Evolutionary conservation across 2,113 vertebrate genomes (phyloP), one percentile per base, ranked within the genome.

Genomic region (Lagopus leucura): DNA sequence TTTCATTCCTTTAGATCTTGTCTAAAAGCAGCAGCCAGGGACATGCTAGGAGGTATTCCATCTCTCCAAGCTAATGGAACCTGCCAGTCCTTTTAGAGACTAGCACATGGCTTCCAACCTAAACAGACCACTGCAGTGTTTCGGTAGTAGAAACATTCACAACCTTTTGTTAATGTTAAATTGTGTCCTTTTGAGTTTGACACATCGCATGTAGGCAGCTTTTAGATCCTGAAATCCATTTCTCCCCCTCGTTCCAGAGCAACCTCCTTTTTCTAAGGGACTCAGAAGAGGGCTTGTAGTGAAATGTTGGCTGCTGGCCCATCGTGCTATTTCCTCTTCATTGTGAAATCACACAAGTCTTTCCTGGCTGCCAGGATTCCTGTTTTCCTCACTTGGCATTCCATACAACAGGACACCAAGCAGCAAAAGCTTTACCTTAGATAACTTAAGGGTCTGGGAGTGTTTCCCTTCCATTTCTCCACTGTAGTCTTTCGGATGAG

Each of bases 401-500:
- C 85, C 45, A 64, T 36, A 81, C 38, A 82, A 45, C 28, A 88
- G 57, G 61, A 92, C 15, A 83, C 0, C 0, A 78, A 87, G 67
- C 40, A 92, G 74, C 21, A 43, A 92, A 91, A 92, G 45, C 80
- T 80, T 96, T 91, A 99, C 99, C 98, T 99, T 98, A 96, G 99
- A 99, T 45, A 99, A 98, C 77, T 98, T 99, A 27, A 99, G 98
- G 3, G 97, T 97, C 91, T 94, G 96, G 60, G 97, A 98, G 95
- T 98, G 98, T 63, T 99, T 97, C 63, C 98, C 99, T 96, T 98
- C 99, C 99, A 99, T 99, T 96, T 98, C 98, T 57, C 99, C 99
- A 76, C 98, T 98, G 97, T 99, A 99, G 97, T 99, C 99, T 96
- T 97, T 98, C 65, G 98, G 99, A 94, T 99, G 99, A 66, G 99